Evolutionary conservation across 2,113 vertebrate genomes (phyloP), one percentile per base, ranked within the genome.

Genomic region (Clarias macrocephalus): DNA sequence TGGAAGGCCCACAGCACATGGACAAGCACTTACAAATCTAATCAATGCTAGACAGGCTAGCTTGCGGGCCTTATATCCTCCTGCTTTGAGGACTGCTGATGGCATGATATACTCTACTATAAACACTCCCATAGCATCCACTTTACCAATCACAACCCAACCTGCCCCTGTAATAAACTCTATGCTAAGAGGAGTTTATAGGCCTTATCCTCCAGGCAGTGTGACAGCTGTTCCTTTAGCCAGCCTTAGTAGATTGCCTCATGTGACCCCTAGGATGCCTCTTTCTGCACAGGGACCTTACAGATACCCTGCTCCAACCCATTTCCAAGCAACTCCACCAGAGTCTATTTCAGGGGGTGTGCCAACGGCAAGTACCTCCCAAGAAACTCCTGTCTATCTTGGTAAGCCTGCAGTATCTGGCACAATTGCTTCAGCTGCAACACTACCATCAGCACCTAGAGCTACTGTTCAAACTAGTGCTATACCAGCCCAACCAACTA

Each of bases 71-170:
- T 93, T 98, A 90, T 96, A 97, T 90, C 97, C 98, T 60, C 95
- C 97, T 91, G 94, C 96, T 0, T 96, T 99, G 85, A 96, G 98
- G n/a, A 97, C 97, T 0, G 96, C 97, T 0, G 98, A 99, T 0
- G 98, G 98, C 87, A 99, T 99, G 98, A 99, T 99, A 93, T 99
- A 99, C 91, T 99, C 98, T 15, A 99, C 98, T 42, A 99, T 99
- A 89, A 99, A 98, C 83, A 97, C 97, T 5, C 98, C 98, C 7
- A 99, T 99, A 3, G 98, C 98, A 57, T 99, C 98, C 82, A 99
- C 98, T 0, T 96, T 99, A 91, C 98, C 98, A 93, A 99, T 99
- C 92, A 99, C 98, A 89, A 99, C 98, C 54, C 98, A 99, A 92
- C 98, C 98, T 0, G 94, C 96, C 56, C 96, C 98, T 0, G 97